These are phyloP conservation scores for Gorsachius goisagi DNA, from an alignment of 2,113 vertebrate genomes.

Conservation along the genomic window DNA sequence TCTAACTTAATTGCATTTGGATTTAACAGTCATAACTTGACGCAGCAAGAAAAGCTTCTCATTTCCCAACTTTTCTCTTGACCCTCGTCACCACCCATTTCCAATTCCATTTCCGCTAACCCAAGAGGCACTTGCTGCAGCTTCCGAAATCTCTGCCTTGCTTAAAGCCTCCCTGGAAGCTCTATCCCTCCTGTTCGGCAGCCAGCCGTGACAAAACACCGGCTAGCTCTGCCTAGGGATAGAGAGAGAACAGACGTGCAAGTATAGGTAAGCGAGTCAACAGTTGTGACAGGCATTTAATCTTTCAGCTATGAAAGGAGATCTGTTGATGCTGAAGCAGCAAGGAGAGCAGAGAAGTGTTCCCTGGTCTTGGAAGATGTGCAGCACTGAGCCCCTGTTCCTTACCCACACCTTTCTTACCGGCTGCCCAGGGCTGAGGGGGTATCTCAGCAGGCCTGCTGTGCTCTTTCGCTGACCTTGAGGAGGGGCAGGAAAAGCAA, in stretches of 20 bases:
- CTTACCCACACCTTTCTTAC: too few species aligned
- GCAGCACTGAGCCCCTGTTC: not conserved
- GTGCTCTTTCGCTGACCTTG: not conserved
- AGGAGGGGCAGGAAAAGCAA: not conserved
- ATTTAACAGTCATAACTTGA: not conserved
- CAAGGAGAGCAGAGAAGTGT: not conserved
- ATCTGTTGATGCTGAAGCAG: not conserved
- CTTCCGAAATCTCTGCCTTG: not conserved
- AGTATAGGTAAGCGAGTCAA: not conserved
- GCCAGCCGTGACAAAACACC: not conserved
- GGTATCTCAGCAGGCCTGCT: not conserved
- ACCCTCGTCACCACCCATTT: not conserved
- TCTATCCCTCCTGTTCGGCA: accelerated
- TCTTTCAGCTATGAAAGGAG: not conserved
- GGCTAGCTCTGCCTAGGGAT: not conserved
- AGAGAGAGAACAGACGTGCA: not conserved
- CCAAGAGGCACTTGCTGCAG: not conserved
- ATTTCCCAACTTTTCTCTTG: not conserved
- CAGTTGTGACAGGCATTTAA: not conserved
- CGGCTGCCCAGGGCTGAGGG: accelerated
- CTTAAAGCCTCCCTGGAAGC: not conserved
- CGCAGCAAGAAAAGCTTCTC: not conserved
- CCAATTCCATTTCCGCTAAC: not conserved
- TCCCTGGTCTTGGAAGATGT: not conserved
- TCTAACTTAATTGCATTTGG: not conserved